These are phyloP conservation scores for Lota lota DNA, from an alignment of 2,113 vertebrate species.

Conservation along the genomic window DNA sequence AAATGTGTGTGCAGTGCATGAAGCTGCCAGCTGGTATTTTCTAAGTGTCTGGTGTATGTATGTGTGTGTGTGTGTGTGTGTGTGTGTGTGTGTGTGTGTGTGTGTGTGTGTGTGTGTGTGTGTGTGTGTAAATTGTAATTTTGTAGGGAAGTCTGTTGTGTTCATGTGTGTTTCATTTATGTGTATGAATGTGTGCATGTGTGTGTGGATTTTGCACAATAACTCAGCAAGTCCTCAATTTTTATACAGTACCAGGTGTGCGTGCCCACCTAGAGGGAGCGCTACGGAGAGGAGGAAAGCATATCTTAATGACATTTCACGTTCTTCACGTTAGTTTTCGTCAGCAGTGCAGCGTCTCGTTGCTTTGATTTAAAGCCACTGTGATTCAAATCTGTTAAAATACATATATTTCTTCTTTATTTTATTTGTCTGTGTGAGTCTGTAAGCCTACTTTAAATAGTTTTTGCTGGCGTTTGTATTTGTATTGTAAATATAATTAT, in stretches of 20 bases:
- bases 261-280: neutral
- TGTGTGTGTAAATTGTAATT: conserved; percentile 16
- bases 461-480: neutral
- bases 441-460: neutral
- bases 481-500: neutral
- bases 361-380: too few species aligned
- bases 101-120: conserved; percentile 18
- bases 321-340: too few species aligned
- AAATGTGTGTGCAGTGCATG: neutral
- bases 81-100: neutral
- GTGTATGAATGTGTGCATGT: conserved; percentile 1
- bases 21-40: neutral
- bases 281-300: too few species aligned
- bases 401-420: too few species aligned
- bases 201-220: neutral
- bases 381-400: too few species aligned
- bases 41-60: neutral
- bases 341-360: too few species aligned
- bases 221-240: neutral
- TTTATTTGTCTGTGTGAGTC: neutral
- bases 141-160: conserved; percentile 23
- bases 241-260: neutral
- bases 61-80: conserved; percentile 11
- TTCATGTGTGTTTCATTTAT: conserved; percentile 4
- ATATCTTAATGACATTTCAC: too few species aligned